Base-by-base conservation (phyloP, 2,888 invertebrate species). In the Drosophila fulvimacula region DNA sequence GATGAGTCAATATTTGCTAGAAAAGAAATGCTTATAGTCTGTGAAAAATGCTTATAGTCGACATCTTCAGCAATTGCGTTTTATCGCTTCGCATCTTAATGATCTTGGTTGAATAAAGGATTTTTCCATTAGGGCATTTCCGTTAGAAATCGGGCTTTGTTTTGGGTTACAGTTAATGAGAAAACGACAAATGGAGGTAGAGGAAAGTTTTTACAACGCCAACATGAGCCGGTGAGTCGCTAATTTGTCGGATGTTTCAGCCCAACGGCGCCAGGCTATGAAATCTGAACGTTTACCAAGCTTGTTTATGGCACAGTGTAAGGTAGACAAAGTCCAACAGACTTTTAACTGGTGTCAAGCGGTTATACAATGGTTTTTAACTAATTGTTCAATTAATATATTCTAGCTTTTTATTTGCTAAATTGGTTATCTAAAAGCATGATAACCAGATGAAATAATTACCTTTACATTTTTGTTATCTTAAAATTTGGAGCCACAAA, bases 261-360 rank as follows among this genome's bases (percentile, higher is more conserved):
- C 46, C 15, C 34, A 58, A n/a, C 69, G 81, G 75, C 71, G 85
- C 85, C 78, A 48, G 60, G 55, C 60, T 44, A 27, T 67, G 88
- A 77, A 86, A 82, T 75, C 60, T 55, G 87, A 82, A 24, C 64
- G 51, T 44, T 30, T 51, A 9, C 13, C 63, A 53, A 56, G 56
- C 39, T 63, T 81, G 78, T 70, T 81, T 81, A 78, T 68, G 52
- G 57, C 36, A 5, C 32, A 56, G 51, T 67, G 49, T 49, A 64
- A 64, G 53, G 55, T 58, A 49, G 21, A 24, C 79, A 69, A 72
- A 75, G 75, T 75, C 73, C 72, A 72, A 42, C 19, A 38, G 39
- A 11, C 57, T 13, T 34, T n/a, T 11, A 62, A 21, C 34, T 27
- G 27, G 42, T 57, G 39, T 13, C 15, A 27, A 9, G n/a, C 42